Evolutionary conservation across 2,797 vertebrate species (phyloP), one percentile per base, ranked within the genome.

Genomic region (Clarias fuscus): DNA sequence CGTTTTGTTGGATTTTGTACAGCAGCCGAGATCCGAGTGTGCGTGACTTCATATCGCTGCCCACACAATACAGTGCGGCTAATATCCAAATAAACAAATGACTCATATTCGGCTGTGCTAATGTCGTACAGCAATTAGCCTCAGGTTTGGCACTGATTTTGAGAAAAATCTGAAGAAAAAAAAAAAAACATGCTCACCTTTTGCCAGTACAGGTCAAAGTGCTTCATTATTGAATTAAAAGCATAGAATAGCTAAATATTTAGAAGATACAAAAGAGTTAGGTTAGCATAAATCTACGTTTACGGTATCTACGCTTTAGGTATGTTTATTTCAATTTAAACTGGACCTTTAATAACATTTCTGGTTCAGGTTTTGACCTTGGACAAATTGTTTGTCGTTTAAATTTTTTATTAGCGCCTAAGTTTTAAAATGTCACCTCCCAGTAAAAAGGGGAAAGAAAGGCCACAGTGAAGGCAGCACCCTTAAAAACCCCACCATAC

Each of bases 1-100:
- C 68, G 78, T 83, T 86, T 84, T 82, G 62, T 84, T 65, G 48
- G 56, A 59, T 81, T 88, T 56, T 86, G 61, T 48, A 59, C 43
- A 40, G 48, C 85, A 58, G 53, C 24, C 40, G 70, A 86, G 81
- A 75, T 83, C 56, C 30, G 68, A 58, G 27, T 58, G 82, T 85
- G 85, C 72, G 87, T 86, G 87, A 78, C 80, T 82, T 5, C 4
- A 48, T 62, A 77, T 73, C 48, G 40, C 68, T 43, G 84, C 84
- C 64, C 65, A 79, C 59, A 84, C 86, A 86, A 84, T 80, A 70
- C 65, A 70, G 14, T 61, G 8, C 37, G 30, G 59, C 64, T 64
- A 83, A 86, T 83, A 86, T 71, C 65, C 87, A 86, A 80, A 84
- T 84, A 86, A 84, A 84, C 83, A 88, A 84, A 61, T 81, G 82